Evolutionary conservation across 1,140 invertebrate species (phyloP), one percentile per base, ranked within the genome.

Genomic region (Ruditapes philippinarum): DNA sequence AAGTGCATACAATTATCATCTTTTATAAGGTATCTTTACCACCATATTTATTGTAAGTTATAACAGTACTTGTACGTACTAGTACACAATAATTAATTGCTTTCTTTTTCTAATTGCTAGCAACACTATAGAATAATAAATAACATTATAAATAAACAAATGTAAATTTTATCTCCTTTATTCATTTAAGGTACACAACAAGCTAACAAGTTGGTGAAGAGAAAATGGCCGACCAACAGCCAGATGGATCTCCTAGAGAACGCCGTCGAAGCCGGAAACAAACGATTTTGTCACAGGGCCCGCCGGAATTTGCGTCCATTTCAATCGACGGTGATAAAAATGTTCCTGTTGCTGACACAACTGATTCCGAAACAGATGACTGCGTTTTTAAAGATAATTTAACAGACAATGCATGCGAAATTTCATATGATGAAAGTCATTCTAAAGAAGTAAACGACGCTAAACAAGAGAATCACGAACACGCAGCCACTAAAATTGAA

Each of bases 211-310:
- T 31, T 65, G 33, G 14, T 14, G 31, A 38, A 36, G 17, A 28
- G 22, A 31, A 7, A 38, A 70, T 70, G 65, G 36, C 65, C 4
- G 65, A 70, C 1, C 7, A 36, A 17, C 2, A 36, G 1, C 1
- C 33, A 19, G n/a, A n/a, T 5, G 33, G 19, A 19, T 51, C 65
- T n/a, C 38, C 45, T n/a, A 25, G 45, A 33, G 42, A 68, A n/a
- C 38, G 82, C 17, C 62, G 65, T 31, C 33, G 51, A 38, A 84
- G 42, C 14, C 38, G 80, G n/a, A 84, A 84, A 38, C 62, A 42
- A 4, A 84, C 82, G 25, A 68, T 84, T 9, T 49, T 84, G 28
- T 65, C 62, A 31, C 45, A 84, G 4, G 33, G 62, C 54, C 62
- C 38, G 19, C 82, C 82, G 0, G 65, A 84, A 28, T 17, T 84